Evolutionary conservation across 2,113 vertebrate species (phyloP), one percentile per base, ranked within the genome.

Genomic region (Indicator maculatus): DNA sequence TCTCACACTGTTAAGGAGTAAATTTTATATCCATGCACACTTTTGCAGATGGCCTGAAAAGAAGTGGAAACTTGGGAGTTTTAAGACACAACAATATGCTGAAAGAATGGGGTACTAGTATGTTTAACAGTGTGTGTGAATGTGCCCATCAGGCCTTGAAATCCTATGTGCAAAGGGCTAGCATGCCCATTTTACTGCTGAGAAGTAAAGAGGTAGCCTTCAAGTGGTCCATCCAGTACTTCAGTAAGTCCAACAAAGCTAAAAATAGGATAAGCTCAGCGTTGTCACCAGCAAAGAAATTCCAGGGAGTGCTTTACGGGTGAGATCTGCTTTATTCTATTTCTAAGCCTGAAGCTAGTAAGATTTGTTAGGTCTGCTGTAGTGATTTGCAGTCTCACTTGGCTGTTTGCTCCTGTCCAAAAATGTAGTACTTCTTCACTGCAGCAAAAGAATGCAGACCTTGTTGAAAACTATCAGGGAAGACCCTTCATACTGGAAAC

Each of bases 31-130:
- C 73, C 39, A 2, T 10, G 73, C 8, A 9, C 65, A 9, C 83
- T 88, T 91, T 72, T 75, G 76, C 83, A 88, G 83, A 79, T 84
- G 80, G 73, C n/a, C 80, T 86, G 80, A 47, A 75, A 91, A 69
- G 61, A 88, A 88, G 58, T 39, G 39, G 55, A 47, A 65, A 65
- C 61, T 50, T 56, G 36, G 12, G 66, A 28, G 6, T 52, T 86
- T 75, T 38, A 74, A 92, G 79, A 28, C 28, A 72, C 56, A 67
- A 11, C 6, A 33, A 18, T 50, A 12, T 28, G 64, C 50, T 81
- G 61, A 59, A 81, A 63, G 66, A 41, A 73, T 38, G 10, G 12
- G 8, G 17, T 77, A 7, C 6, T 14, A 14, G 14, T 75, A 39
- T 63, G 85, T 74, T 88, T 71, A 28, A 27, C 21, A 18, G 21